A percentile compares a stretch with the other conserved stretches of the same genome.
Conservation (phyloP, 2,113 vertebrate species). For the Melanerpes formicivorus region DNA sequence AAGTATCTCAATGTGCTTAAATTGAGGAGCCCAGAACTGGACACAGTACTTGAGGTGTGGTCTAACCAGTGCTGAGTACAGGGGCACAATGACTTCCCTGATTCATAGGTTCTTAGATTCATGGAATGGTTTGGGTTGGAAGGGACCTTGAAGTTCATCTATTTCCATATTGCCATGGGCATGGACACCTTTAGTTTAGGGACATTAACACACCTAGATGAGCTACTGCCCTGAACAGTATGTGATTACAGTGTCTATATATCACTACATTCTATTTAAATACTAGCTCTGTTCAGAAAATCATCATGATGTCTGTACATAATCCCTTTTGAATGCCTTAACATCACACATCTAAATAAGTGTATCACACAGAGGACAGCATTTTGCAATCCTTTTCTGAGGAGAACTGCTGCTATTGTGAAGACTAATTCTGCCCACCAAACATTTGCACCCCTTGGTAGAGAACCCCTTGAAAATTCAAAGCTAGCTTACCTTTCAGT, state of each 20-base stretch:
- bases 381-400: neutral
- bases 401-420: neutral
- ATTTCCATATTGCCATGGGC: too few species aligned
- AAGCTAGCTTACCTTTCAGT: conserved; percentile 49
- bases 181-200: neutral
- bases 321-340: neutral
- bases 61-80: too few species aligned
- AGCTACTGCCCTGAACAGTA: neutral
- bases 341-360: neutral
- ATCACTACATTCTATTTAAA: neutral
- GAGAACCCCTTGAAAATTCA: neutral
- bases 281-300: neutral
- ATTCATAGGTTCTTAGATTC: too few species aligned
- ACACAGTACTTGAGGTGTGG: too few species aligned
- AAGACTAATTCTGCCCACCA: neutral
- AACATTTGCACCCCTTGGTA: neutral
- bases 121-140: too few species aligned
- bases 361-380: neutral
- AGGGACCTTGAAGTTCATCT: too few species aligned
- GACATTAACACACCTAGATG: neutral
- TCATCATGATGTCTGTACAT: neutral
- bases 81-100: neutral
- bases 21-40: too few species aligned
- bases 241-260: neutral
- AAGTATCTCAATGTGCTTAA: too few species aligned